phyloP scores from a whole-genome alignment of 2,797 vertebrate genomes.

The Champsocephalus gunnari region DNA sequence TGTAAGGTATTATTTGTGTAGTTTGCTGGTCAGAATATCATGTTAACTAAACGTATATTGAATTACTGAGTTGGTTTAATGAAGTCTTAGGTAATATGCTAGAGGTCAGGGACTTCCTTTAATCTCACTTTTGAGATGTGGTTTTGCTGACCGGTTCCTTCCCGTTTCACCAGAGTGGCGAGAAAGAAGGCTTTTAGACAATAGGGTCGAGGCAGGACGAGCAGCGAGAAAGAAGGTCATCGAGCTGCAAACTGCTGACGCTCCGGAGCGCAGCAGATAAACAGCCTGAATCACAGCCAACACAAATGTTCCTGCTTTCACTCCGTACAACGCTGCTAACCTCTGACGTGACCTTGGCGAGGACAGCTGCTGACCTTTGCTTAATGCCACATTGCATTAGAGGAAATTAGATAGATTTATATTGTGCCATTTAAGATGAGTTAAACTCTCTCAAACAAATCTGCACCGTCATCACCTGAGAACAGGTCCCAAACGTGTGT shows the following conservation, averaged over 20 bases:
- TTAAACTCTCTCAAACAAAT: not conserved
- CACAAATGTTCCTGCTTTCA: conserved; percentile 45
- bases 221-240: conserved; percentile 37
- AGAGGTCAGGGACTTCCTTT: conserved; percentile 54
- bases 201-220: conserved; percentile 67
- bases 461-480: not conserved
- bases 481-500: not conserved
- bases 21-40: not conserved
- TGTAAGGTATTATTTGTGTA: not conserved
- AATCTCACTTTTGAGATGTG: conserved; percentile 49
- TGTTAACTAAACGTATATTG: not conserved
- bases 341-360: no score
- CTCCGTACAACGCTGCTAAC: not conserved
- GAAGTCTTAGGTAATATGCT: conserved; percentile 5
- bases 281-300: conserved; percentile 57
- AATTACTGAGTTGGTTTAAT: conserved; percentile 13
- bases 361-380: not conserved
- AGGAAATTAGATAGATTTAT: not conserved
- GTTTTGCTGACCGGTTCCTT: conserved; percentile 72
- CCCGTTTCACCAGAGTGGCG: conserved; percentile 17
- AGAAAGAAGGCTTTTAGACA: conserved; percentile 39
- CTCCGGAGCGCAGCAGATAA: conserved; percentile 32
- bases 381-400: not conserved
- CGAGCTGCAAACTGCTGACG: conserved; percentile 78
- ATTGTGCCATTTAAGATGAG: not conserved